phyloP scores from a whole-genome alignment of 2,888 invertebrate species.

The Nomada ruficornis region DNA sequence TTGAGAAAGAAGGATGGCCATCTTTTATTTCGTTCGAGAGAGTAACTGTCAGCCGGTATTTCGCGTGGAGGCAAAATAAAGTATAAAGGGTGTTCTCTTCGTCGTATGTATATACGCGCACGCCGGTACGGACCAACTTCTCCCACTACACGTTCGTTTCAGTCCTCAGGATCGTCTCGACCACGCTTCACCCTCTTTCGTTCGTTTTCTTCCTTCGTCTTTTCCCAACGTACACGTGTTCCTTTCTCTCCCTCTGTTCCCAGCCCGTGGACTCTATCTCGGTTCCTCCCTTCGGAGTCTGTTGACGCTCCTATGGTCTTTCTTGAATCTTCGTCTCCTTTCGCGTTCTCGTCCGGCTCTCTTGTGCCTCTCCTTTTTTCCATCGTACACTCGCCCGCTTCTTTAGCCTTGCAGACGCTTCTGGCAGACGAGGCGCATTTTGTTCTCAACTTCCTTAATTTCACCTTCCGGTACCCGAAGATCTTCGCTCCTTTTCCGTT shows the following conservation, averaged over 20 bases:
- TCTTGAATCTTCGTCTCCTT: slow-evolving; percentile 35
- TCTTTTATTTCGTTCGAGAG: slow-evolving; percentile 77
- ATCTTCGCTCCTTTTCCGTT: slow-evolving; percentile 26
- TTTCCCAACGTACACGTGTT: background rate
- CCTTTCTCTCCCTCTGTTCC: background rate
- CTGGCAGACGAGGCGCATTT: slow-evolving; percentile 71
- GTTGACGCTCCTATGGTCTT: slow-evolving; percentile 8
- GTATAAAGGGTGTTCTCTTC: slow-evolving; percentile 77
- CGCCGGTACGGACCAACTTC: slow-evolving; percentile 54
- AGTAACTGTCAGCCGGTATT: slow-evolving; percentile 77
- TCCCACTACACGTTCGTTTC: slow-evolving; percentile 38
- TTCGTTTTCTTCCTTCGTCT: background rate
- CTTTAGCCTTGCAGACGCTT: slow-evolving; percentile 70
- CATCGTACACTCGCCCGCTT: slow-evolving; percentile 54
- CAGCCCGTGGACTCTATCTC: slow-evolving; percentile 11
- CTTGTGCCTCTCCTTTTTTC: slow-evolving; percentile 52
- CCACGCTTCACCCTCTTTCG: slow-evolving; percentile 26
- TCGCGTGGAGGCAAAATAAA: slow-evolving; percentile 76
- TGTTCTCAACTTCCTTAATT: slow-evolving; percentile 77
- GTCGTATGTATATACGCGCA: slow-evolving; percentile 73
- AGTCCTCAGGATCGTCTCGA: slow-evolving; percentile 37
- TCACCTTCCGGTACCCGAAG: slow-evolving; percentile 62
- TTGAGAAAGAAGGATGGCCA: slow-evolving; percentile 57
- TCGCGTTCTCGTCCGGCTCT: slow-evolving; percentile 40
- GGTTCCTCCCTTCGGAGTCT: slow-evolving; percentile 30